A percentile compares a stretch with the other conserved stretches of the same genome.
Conservation (phyloP, 2,797 vertebrate genomes). For the Onychomys torridus region DNA sequence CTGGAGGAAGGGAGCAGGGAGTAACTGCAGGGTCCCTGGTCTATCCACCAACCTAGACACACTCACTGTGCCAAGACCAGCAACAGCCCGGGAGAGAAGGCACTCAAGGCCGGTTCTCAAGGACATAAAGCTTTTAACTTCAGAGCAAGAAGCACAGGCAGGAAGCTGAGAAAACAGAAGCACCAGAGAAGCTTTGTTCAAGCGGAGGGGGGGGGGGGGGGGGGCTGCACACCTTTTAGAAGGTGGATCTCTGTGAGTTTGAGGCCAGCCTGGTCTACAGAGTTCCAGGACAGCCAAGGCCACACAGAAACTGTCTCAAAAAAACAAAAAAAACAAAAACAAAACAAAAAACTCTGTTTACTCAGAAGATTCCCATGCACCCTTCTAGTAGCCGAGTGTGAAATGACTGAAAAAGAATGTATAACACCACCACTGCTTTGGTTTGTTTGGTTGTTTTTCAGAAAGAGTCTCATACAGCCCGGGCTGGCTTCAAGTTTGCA, state of each 20-base stretch:
- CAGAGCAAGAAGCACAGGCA: neutral
- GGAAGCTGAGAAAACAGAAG: neutral
- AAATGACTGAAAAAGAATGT: constrained; percentile 14
- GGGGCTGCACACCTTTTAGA: neutral
- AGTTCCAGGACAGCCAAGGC: neutral
- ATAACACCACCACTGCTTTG: neutral
- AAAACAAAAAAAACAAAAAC: neutral
- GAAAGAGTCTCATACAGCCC: neutral
- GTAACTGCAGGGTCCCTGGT: neutral
- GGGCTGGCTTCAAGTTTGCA: neutral
- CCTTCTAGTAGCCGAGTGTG: neutral
- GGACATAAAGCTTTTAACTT: neutral
- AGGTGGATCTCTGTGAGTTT: neutral
- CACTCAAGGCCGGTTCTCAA: neutral
- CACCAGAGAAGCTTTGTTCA: neutral
- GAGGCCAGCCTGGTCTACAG: neutral
- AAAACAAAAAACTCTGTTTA: neutral
- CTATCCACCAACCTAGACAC: neutral
- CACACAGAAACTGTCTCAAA: neutral
- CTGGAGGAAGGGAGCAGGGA: neutral
- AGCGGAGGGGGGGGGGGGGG: neutral
- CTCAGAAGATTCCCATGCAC: neutral
- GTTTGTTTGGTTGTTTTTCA: neutral
- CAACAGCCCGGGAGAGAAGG: neutral
- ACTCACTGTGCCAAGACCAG: neutral